Evolutionary conservation across 2,888 invertebrate genomes (phyloP).

Genomic region (Ophion costatus): DNA sequence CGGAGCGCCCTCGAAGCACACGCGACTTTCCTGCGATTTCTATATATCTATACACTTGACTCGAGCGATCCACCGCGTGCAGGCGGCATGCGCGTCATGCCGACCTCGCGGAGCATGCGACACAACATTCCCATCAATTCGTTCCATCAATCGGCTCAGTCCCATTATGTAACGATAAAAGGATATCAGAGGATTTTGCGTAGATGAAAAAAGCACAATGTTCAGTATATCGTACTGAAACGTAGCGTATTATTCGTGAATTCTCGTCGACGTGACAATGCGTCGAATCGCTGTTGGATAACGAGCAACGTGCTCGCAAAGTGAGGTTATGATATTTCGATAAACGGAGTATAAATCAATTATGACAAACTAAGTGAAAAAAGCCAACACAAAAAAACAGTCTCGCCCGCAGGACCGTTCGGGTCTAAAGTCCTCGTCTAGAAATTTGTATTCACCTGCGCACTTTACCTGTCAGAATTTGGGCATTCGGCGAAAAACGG

Average conservation of each 20-base stretch:
- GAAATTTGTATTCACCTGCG: not conserved
- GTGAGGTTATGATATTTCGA: conserved; percentile 32
- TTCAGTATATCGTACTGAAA: conserved; percentile 44
- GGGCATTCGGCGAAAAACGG: not conserved
- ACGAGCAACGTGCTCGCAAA: not conserved
- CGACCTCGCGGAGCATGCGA: conserved; percentile 21
- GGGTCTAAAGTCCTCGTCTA: not conserved
- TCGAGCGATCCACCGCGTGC: not conserved
- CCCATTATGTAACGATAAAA: conserved; percentile 53
- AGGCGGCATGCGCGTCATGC: conserved; percentile 21
- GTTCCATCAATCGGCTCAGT: conserved; percentile 31
- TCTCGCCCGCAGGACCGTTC: not conserved
- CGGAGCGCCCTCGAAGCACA: too few species aligned
- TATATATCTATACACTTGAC: not conserved
- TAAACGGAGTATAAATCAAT: not conserved
- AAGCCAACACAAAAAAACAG: not conserved
- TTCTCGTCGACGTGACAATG: conserved; percentile 10
- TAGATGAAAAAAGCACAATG: conserved; percentile 38
- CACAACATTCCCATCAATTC: conserved; percentile 11
- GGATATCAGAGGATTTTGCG: conserved; percentile 31
- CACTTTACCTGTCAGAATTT: not conserved
- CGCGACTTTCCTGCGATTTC: too few species aligned
- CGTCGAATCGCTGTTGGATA: not conserved
- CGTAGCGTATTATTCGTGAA: conserved; percentile 11
- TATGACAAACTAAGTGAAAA: not conserved